Conservation (phyloP, 2,888 invertebrate species). For the Sminthurides aquaticus region DNA sequence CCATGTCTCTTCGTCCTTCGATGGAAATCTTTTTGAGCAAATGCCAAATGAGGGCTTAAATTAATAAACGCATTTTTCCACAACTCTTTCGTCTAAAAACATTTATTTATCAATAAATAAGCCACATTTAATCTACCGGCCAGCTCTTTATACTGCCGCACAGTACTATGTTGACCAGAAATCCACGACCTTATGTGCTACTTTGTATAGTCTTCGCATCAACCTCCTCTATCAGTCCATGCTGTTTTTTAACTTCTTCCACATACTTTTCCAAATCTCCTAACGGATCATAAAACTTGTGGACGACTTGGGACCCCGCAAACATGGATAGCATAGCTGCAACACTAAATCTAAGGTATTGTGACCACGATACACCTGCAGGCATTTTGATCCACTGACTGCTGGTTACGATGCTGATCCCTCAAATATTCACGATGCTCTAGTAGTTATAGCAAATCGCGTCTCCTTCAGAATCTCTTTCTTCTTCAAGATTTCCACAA, state of each 20-base stretch:
- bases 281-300: conserved; percentile 67
- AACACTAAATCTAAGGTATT: conserved; percentile 59
- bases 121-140: no score
- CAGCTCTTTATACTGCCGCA: no score
- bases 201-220: conserved; percentile 52
- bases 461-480: conserved; percentile 43
- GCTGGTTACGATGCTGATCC: background rate
- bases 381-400: conserved; percentile 57
- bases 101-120: no score
- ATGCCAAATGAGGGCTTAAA: no score
- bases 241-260: conserved; percentile 52
- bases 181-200: background rate
- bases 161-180: background rate
- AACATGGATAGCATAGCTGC: conserved; percentile 65
- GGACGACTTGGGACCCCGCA: conserved; percentile 74
- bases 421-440: no score
- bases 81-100: no score
- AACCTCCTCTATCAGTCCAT: background rate
- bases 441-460: no score
- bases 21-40: no score
- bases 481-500: conserved; percentile 51
- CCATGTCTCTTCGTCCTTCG: no score
- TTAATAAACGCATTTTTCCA: no score
- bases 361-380: conserved; percentile 64
- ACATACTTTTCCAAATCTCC: conserved; percentile 62